Evolutionary conservation across 2,113 vertebrate genomes (phyloP).

Genomic region (Chionodraco myersi): DNA sequence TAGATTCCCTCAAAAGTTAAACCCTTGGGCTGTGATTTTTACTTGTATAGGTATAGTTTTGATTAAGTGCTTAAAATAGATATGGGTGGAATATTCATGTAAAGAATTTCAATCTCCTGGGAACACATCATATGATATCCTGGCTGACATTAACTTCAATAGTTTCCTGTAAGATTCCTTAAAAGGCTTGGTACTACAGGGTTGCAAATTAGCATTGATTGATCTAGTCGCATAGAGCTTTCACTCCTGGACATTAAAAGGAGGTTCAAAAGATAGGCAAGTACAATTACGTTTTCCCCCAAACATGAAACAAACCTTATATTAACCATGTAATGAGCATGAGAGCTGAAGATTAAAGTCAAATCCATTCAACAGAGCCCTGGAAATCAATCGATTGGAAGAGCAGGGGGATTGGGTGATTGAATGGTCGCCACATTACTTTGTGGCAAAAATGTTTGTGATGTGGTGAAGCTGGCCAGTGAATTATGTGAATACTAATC

Average conservation of each 20-base stretch:
- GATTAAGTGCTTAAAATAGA: constrained; percentile 29
- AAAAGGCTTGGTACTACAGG: not conserved
- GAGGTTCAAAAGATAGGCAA: constrained; percentile 6
- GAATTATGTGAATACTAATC: constrained; percentile 50
- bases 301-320: not conserved
- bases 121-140: not conserved
- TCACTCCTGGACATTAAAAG: not conserved
- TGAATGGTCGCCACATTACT: constrained; percentile 10
- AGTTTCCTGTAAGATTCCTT: not conserved
- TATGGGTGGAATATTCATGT: not conserved
- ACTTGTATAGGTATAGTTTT: not conserved
- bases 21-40: constrained; percentile 28
- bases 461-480: constrained; percentile 6
- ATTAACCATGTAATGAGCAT: not conserved
- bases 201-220: not conserved
- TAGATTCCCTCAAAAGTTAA: constrained; percentile 37
- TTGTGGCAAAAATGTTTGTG: constrained; percentile 14
- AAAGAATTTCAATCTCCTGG: not conserved
- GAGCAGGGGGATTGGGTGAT: not conserved
- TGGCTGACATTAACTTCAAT: constrained; percentile 20
- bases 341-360: constrained; percentile 27
- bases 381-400: constrained; percentile 28
- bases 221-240: not conserved
- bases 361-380: constrained; percentile 21
- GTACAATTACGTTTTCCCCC: constrained; percentile 15